A percentile compares a stretch with the other conserved stretches of the same genome.
phyloP scores from a whole-genome alignment of 2,888 invertebrate genomes.

The Tetramorium bicarinatum region DNA sequence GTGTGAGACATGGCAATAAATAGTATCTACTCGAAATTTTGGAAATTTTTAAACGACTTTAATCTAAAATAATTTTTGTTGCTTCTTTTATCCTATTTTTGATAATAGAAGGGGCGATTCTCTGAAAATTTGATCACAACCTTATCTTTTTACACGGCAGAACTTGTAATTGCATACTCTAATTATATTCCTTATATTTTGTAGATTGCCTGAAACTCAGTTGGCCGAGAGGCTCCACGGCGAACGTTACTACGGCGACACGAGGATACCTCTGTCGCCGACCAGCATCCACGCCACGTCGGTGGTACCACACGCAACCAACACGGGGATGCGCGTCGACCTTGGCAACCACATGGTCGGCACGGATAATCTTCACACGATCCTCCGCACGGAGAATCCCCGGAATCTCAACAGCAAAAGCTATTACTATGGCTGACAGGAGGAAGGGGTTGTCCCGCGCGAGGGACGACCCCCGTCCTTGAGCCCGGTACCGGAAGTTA shows the following conservation, averaged over 20 bases:
- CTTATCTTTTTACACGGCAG: neutral
- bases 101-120: neutral
- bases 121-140: neutral
- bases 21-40: neutral
- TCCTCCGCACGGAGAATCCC: slow-evolving; percentile 84
- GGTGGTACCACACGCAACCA: slow-evolving; percentile 62
- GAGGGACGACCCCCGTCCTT: slow-evolving; percentile 82
- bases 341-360: slow-evolving; percentile 85
- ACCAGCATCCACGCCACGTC: slow-evolving; percentile 75
- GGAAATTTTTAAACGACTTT: neutral
- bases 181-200: slow-evolving; percentile 45
- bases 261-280: slow-evolving; percentile 83
- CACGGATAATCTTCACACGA: slow-evolving; percentile 84
- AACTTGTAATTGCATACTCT: neutral
- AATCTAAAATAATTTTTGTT: neutral
- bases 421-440: slow-evolving; percentile 92
- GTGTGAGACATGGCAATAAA: neutral
- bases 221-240: slow-evolving; percentile 83
- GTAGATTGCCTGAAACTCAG: slow-evolving; percentile 84
- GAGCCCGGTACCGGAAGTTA: slow-evolving; percentile 85
- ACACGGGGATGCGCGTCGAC: slow-evolving; percentile 82
- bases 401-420: slow-evolving; percentile 82
- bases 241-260: slow-evolving; percentile 82
- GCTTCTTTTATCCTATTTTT: neutral
- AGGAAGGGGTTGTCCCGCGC: slow-evolving; percentile 87